Percentiles rank a stretch among this genome's conserved stretches.
Conservation (phyloP, 2,797 vertebrate species). For the Myotis planiceps region DNA sequence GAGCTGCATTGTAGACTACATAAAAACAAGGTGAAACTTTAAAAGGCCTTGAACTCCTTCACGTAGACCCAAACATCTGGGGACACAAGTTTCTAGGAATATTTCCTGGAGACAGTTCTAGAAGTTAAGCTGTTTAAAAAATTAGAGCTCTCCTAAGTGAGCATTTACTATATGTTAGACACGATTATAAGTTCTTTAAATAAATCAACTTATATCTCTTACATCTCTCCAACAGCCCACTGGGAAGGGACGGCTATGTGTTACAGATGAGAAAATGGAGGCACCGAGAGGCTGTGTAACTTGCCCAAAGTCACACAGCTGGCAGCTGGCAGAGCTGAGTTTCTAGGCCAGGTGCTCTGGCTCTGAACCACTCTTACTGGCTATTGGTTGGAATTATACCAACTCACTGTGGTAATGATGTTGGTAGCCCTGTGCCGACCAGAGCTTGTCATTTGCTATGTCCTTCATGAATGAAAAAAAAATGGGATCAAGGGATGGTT, state of each 20-base stretch:
- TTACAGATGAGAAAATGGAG: neutral
- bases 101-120: slow-evolving; percentile 4
- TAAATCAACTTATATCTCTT: neutral
- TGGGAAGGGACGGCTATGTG: neutral
- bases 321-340: neutral
- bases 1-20: neutral
- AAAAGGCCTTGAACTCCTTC: neutral
- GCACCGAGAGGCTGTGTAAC: neutral
- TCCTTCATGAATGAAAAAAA: neutral
- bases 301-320: neutral
- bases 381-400: neutral
- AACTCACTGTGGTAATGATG: neutral
- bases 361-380: neutral
- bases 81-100: neutral
- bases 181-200: neutral
- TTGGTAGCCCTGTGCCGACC: neutral
- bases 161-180: neutral
- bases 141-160: neutral
- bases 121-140: neutral
- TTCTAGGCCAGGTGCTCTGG: neutral
- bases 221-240: neutral
- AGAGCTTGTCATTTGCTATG: neutral
- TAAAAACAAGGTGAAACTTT: neutral
- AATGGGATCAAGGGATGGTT: neutral
- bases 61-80: neutral